Evolutionary conservation across 2,113 vertebrate genomes (phyloP), one percentile per base, ranked within the genome.

Genomic region (Grammomys dolichurus): DNA sequence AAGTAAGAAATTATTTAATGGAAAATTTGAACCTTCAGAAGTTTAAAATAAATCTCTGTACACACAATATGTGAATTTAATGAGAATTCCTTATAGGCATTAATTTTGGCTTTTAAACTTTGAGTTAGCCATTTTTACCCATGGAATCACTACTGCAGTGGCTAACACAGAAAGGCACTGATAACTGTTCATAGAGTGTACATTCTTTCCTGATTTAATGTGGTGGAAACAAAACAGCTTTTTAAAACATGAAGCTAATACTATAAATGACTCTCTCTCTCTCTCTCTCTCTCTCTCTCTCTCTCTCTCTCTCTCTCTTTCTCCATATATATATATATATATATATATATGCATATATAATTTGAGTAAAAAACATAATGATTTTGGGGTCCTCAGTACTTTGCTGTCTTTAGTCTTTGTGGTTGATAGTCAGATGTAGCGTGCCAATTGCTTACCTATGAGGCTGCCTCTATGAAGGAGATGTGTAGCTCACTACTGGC

Each of bases 331-430:
- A 51, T 51, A 51, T 51, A 51, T 51, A 51, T 51, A 51, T 51
- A 51, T 51, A 51, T 51, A 51, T 51, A 51, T 51, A 51, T 51
- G 11, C 14, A 40, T 8, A 73, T 13, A 73, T 75, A 87, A 70
- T 75, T 85, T 95, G 24, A 87, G n/a, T 91, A 91, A 91, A 81
- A 87, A 70, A 72, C 10, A 86, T 51, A 96, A 54, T 89, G 31
- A 51, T 58, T 81, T 77, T 65, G 67, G 56, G 31, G 40, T 20
- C 31, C 72, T 43, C 31, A 54, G 12, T 73, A 2, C 33, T 26
- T 70, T 80, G 5, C 4, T 87, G 7, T 24, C 56, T 95, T 94
- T 86, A 89, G 20, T 88, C 28, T 63, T 67, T 48, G 48, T 40
- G 24, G 9, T 13, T 90, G 87, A 36, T 3, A 89, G 24, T 67